These are phyloP conservation scores for Capreolus pygargus DNA, from an alignment of 2,113 vertebrate species.

Conservation along the genomic window DNA sequence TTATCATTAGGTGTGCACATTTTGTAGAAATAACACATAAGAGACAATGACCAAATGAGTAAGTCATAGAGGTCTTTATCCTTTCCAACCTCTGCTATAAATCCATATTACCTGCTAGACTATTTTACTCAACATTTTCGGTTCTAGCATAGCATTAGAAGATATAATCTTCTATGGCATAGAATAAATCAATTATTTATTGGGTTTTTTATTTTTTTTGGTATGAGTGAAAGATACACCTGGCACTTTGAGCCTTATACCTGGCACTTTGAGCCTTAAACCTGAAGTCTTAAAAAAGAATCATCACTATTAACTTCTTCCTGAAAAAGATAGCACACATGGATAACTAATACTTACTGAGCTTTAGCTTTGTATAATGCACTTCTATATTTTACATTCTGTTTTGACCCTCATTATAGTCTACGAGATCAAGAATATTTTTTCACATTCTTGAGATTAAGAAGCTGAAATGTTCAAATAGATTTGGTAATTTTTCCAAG, in stretches of 20 bases:
- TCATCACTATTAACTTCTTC: not conserved
- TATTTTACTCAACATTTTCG: not conserved
- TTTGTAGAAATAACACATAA: not conserved
- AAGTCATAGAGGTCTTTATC: not conserved
- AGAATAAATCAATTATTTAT: not conserved
- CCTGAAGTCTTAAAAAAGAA: not conserved
- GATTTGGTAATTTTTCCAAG: not conserved
- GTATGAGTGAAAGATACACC: not conserved
- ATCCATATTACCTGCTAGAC: not conserved
- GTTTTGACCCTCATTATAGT: not conserved
- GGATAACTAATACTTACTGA: not conserved
- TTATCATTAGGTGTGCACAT: not conserved
- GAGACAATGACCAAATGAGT: not conserved
- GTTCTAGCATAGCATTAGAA: not conserved
- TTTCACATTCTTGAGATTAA: not conserved
- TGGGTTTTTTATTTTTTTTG: not conserved
- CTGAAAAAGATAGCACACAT: not conserved
- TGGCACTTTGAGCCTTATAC: not conserved
- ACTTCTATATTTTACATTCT: not conserved
- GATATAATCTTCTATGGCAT: too few relatives aligned
- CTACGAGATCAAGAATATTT: not conserved
- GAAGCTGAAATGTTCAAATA: not conserved
- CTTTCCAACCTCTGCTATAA: not conserved
- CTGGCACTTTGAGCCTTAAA: not conserved
- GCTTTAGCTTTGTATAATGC: not conserved